Percentiles rank a stretch among this genome's conserved stretches.
These are phyloP conservation scores for Chrysomallon squamiferum DNA, from an alignment of 1,140 invertebrate species.

Conservation along the genomic window DNA sequence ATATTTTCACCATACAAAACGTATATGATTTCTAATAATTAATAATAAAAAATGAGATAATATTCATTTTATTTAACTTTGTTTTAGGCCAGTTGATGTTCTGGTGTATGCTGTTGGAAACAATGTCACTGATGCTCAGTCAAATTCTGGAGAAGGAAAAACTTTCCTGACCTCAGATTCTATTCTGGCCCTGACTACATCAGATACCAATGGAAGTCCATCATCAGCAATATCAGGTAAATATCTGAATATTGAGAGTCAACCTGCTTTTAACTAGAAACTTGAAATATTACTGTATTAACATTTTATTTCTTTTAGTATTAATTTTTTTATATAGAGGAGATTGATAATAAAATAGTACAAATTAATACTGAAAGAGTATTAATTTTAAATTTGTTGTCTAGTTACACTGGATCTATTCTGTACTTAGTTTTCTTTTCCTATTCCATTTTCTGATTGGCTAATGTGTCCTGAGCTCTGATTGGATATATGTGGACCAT, in stretches of 20 bases:
- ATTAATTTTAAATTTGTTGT: not conserved
- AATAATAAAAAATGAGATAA: too few relatives aligned
- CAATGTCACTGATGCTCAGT: constrained; percentile 21
- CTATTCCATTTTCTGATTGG: too few relatives aligned
- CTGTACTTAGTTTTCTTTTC: too few relatives aligned
- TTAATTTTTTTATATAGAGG: not conserved
- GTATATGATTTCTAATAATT: too few relatives aligned
- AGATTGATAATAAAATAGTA: not conserved
- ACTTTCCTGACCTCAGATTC: constrained; percentile 4
- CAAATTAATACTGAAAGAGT: not conserved
- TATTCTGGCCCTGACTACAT: not conserved
- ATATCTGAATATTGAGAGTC: not conserved
- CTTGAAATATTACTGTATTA: not conserved
- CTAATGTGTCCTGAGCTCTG: too few relatives aligned
- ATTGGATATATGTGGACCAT: too few relatives aligned
- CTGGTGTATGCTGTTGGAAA: constrained; percentile 32
- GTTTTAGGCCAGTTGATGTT: constrained; percentile 26
- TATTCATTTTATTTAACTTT: too few relatives aligned
- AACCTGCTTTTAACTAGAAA: not conserved
- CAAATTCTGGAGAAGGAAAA: constrained; percentile 6
- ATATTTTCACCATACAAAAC: too few relatives aligned
- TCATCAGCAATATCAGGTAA: not conserved
- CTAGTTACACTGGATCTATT: not conserved
- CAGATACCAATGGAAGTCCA: constrained; percentile 12
- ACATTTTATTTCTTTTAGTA: not conserved